phyloP scores from a whole-genome alignment of 1,140 invertebrate genomes.

The Drosophila burlai region DNA sequence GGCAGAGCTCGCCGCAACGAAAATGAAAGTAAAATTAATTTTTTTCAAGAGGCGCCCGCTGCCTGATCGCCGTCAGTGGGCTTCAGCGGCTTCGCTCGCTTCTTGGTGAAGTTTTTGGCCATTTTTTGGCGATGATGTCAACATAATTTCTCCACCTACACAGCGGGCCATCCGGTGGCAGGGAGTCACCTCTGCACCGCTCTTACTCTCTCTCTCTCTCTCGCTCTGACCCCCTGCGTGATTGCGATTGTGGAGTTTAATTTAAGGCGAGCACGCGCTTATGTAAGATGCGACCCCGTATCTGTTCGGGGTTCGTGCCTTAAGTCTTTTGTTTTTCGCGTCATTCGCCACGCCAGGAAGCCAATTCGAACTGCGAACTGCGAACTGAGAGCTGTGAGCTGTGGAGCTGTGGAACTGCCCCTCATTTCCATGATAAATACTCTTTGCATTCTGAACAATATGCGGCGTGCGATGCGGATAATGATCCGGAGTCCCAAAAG shows the following conservation, averaged over 20 bases:
- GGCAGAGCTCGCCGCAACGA: conserved; percentile 51
- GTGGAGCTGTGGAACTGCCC: conserved; percentile 18
- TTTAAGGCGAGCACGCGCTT: conserved; percentile 73
- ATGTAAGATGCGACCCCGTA: conserved; percentile 56
- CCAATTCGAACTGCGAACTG: conserved; percentile 22
- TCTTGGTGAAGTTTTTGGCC: conserved; percentile 54
- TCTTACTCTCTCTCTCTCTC: conserved; percentile 2
- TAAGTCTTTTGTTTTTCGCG: conserved; percentile 70
- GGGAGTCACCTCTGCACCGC: not conserved
- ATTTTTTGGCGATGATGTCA: conserved; percentile 83
- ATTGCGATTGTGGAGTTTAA: conserved; percentile 53
- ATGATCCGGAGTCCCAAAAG: conserved; percentile 23
- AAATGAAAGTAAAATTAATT: conserved; percentile 81
- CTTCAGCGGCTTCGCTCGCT: conserved; percentile 38
- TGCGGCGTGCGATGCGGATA: conserved; percentile 23
- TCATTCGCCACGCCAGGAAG: conserved; percentile 53
- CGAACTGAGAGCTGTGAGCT: conserved; percentile 5
- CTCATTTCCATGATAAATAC: conserved; percentile 64
- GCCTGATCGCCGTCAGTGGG: conserved; percentile 25
- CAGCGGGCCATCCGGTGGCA: conserved; percentile 55
- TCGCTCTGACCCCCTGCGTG: conserved; percentile 46
- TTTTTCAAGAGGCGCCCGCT: conserved; percentile 49
- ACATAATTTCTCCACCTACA: conserved; percentile 84
- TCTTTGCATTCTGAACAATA: conserved; percentile 42
- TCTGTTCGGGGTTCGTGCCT: conserved; percentile 59